Percentiles rank a stretch among this genome's conserved stretches.
phyloP scores from a whole-genome alignment of 2,797 vertebrate species.

The Periparus ater region DNA sequence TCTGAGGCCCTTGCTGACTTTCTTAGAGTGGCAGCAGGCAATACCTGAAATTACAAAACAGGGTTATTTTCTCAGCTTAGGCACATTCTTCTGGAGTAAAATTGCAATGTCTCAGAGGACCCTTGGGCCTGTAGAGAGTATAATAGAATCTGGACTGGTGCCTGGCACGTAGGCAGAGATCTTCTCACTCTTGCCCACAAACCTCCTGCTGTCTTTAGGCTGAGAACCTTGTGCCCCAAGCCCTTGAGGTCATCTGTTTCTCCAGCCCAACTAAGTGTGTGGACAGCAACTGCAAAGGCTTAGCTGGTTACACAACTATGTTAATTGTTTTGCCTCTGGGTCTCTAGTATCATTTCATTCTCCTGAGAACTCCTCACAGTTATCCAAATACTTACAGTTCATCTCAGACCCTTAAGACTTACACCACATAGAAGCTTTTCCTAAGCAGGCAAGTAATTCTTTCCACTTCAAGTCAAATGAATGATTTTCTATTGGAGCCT shows the following conservation, averaged over 20 bases:
- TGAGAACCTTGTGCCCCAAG: conserved; percentile 13
- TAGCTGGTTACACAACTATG: background rate
- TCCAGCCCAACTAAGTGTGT: background rate
- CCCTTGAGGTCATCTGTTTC: background rate
- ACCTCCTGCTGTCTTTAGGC: background rate
- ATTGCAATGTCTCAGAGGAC: background rate
- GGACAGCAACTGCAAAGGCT: background rate
- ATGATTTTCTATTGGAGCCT: background rate
- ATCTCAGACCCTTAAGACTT: background rate
- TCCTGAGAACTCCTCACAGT: background rate
- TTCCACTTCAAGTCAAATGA: background rate
- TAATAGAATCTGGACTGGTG: background rate
- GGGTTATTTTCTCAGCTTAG: background rate
- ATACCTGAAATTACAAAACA: background rate
- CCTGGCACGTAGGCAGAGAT: background rate
- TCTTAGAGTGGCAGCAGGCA: background rate
- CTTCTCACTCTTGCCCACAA: background rate
- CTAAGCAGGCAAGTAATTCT: background rate
- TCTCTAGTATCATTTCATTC: background rate
- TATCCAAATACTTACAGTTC: background rate
- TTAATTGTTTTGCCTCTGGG: conserved; percentile 3
- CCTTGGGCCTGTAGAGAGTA: background rate
- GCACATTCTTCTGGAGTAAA: background rate
- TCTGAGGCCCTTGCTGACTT: background rate
- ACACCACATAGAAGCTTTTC: background rate